phyloP scores from a whole-genome alignment of 2,113 vertebrate species.

The Pagrus major region DNA sequence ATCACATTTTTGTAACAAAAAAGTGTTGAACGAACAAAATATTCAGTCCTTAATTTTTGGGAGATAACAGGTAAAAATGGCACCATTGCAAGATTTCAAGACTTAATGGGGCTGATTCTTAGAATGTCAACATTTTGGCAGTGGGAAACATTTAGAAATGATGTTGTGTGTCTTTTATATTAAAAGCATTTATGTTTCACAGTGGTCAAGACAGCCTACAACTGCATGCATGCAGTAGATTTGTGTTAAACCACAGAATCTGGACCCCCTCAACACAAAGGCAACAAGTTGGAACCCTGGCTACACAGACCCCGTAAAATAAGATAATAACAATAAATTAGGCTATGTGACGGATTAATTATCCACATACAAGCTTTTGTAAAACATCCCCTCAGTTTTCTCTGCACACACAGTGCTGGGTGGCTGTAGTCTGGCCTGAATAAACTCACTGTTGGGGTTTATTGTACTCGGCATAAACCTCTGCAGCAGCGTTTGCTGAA shows the following conservation, averaged over 20 bases:
- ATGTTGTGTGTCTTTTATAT: not conserved
- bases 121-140: not conserved
- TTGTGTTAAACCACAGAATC: not conserved
- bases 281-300: not conserved
- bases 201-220: not conserved
- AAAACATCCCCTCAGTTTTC: not conserved
- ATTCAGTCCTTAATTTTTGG: not conserved
- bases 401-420: not conserved
- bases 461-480: slow-evolving; percentile 23
- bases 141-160: not conserved
- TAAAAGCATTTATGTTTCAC: not conserved
- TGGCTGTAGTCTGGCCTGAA: not conserved
- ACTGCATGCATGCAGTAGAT: not conserved
- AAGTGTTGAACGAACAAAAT: not conserved
- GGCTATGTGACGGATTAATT: not conserved
- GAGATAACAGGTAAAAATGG: not conserved
- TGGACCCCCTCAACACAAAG: not conserved
- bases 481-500: not conserved
- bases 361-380: slow-evolving; percentile 20
- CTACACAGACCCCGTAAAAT: not conserved
- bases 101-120: not conserved
- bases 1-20: not conserved
- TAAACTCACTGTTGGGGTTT: not conserved
- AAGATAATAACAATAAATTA: not conserved
- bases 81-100: not conserved